Conservation (phyloP, 2,888 invertebrate genomes). For the Pollenia griseotomentosa region DNA sequence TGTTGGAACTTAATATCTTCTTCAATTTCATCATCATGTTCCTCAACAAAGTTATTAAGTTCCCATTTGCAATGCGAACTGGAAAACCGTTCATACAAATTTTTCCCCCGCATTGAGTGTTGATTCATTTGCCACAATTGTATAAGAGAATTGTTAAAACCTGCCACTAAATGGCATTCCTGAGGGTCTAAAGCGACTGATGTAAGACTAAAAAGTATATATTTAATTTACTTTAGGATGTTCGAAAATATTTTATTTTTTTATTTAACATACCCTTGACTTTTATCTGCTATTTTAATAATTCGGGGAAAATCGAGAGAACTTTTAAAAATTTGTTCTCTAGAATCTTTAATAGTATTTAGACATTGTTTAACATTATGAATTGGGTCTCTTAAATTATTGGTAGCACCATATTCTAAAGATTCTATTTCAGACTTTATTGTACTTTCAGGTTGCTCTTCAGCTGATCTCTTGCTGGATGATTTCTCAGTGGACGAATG, state of each 20-base stretch:
- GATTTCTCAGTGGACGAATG: slow-evolving; percentile 70
- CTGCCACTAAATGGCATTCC: slow-evolving; percentile 83
- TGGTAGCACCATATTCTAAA: slow-evolving; percentile 32
- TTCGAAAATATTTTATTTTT: neutral
- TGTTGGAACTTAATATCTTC: slow-evolving; percentile 65
- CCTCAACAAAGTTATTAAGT: slow-evolving; percentile 78
- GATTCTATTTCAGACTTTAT: slow-evolving; percentile 76
- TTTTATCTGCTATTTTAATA: slow-evolving; percentile 77
- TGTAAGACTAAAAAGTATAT: slow-evolving; percentile 74
- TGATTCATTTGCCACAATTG: slow-evolving; percentile 83
- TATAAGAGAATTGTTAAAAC: slow-evolving; percentile 82
- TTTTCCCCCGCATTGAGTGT: slow-evolving; percentile 80
- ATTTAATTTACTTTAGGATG: neutral
- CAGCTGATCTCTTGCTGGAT: slow-evolving; percentile 73
- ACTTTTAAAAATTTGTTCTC: slow-evolving; percentile 76
- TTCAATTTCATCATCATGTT: slow-evolving; percentile 76
- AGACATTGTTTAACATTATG: slow-evolving; percentile 76
- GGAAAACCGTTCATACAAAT: slow-evolving; percentile 79
- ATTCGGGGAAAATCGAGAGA: slow-evolving; percentile 78
- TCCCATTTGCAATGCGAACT: slow-evolving; percentile 81
- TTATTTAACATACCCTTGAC: slow-evolving; percentile 74
- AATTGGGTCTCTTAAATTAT: slow-evolving; percentile 46
- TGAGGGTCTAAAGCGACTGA: slow-evolving; percentile 80
- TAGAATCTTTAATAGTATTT: slow-evolving; percentile 74
- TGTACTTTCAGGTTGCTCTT: slow-evolving; percentile 76